These are phyloP conservation scores for Pipistrellus pipistrellus DNA, from an alignment of 2,797 vertebrate genomes.

Conservation along the genomic window DNA sequence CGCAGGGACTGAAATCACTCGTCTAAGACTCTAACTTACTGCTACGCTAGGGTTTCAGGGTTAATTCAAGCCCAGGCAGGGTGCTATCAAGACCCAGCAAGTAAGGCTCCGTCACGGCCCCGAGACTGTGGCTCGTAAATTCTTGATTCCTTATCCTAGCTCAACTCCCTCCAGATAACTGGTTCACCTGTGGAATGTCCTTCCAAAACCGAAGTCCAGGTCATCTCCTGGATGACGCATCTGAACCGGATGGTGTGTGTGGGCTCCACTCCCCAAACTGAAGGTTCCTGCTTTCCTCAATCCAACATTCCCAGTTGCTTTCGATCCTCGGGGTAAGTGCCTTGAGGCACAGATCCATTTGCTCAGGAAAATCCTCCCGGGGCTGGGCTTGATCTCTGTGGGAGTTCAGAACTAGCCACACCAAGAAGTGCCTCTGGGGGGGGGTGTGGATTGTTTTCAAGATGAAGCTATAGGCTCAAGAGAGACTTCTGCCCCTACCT, in stretches of 20 bases:
- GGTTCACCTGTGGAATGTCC: neutral
- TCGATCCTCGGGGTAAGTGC: neutral
- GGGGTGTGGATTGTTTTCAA: neutral
- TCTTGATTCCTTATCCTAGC: slow-evolving; percentile 15
- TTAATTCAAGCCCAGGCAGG: neutral
- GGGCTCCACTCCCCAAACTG: neutral
- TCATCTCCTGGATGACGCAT: neutral
- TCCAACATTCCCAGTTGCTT: neutral
- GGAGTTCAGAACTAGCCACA: neutral
- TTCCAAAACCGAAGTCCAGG: neutral
- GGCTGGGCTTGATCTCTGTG: neutral
- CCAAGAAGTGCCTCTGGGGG: neutral
- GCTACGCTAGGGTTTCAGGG: neutral
- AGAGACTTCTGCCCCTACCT: neutral
- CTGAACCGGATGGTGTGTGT: neutral
- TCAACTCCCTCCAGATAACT: neutral
- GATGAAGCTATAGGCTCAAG: neutral
- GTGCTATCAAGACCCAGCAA: neutral
- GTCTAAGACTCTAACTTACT: neutral
- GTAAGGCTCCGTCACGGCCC: neutral
- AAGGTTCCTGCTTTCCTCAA: neutral
- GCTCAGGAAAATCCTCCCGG: neutral
- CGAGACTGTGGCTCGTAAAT: neutral
- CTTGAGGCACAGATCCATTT: neutral
- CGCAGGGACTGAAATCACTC: neutral